These are phyloP conservation scores for Acanthornis magna DNA, from an alignment of 2,797 vertebrate genomes.

Conservation along the genomic window DNA sequence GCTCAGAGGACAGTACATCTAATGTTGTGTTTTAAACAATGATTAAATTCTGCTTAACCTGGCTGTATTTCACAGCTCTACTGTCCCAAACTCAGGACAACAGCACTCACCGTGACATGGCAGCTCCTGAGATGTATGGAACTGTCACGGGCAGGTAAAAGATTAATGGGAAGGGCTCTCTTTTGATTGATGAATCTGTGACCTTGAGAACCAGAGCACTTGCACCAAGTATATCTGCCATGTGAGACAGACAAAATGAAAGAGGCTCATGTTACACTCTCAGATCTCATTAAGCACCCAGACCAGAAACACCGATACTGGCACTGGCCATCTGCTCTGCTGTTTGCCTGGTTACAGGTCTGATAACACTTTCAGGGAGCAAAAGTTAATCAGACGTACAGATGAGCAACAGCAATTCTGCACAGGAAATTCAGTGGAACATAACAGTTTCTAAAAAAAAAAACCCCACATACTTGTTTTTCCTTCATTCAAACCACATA, in stretches of 20 bases:
- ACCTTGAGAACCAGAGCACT: conserved; percentile 52
- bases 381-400: conserved; percentile 42
- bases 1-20: background rate
- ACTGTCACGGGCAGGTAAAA: conserved; percentile 29
- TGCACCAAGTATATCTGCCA: conserved; percentile 33
- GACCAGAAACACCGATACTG: conserved; percentile 41
- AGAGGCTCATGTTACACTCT: conserved; percentile 53
- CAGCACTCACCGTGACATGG: rapidly evolving
- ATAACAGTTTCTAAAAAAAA: conserved; percentile 44
- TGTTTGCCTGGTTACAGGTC: conserved; percentile 56
- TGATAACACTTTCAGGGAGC: conserved; percentile 46
- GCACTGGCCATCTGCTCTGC: conserved; percentile 53
- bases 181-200: conserved; percentile 57
- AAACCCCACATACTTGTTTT: background rate
- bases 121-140: background rate
- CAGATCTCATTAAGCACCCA: conserved; percentile 58
- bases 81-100: background rate
- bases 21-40: background rate
- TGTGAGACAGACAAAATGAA: conserved; percentile 47
- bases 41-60: background rate
- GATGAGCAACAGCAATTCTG: conserved; percentile 37
- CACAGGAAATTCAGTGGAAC: conserved; percentile 50
- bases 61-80: background rate
- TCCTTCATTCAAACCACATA: conserved; percentile 5
- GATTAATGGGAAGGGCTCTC: conserved; percentile 26